Conservation (phyloP, 92 coral and sea anemone species). For the Hydrozoanthus gracilis region DNA sequence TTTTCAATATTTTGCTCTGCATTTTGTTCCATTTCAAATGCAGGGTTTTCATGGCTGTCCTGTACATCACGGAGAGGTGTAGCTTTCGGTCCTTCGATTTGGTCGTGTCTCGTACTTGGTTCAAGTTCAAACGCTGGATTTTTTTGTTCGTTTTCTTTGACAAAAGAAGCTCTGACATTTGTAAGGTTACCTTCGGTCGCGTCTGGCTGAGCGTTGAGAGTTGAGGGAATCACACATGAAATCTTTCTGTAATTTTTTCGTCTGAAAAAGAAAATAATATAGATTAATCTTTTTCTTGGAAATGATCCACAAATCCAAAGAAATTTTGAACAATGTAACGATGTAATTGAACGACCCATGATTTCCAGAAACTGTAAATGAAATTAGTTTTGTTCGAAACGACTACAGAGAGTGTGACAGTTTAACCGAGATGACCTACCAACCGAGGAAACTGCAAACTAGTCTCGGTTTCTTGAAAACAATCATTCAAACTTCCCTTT, state of each 20-base stretch:
- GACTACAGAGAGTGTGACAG: too few relatives aligned
- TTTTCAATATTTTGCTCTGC: not conserved
- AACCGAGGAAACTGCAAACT: too few relatives aligned
- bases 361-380: too few relatives aligned
- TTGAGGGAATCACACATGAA: not conserved
- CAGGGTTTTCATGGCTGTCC: slow-evolving; percentile 16
- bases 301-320: not conserved
- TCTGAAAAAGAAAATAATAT: not conserved
- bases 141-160: slow-evolving; percentile 4
- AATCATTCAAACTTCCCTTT: too few relatives aligned
- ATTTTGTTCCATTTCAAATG: slow-evolving; percentile 34
- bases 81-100: too few relatives aligned
- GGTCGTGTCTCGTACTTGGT: not conserved
- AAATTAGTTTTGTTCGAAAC: too few relatives aligned
- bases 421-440: too few relatives aligned
- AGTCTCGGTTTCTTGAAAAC: too few relatives aligned
- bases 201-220: not conserved
- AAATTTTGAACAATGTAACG: not conserved
- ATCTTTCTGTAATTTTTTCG: slow-evolving; percentile 20
- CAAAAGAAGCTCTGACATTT: not conserved
- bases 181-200: not conserved
- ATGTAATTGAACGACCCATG: not conserved
- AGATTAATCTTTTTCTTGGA: not conserved
- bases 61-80: too few relatives aligned
- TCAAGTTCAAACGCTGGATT: slow-evolving; percentile 39